Evolutionary conservation across 2,797 vertebrate species (phyloP).

Genomic region (Lindbergichthys nudifrons): DNA sequence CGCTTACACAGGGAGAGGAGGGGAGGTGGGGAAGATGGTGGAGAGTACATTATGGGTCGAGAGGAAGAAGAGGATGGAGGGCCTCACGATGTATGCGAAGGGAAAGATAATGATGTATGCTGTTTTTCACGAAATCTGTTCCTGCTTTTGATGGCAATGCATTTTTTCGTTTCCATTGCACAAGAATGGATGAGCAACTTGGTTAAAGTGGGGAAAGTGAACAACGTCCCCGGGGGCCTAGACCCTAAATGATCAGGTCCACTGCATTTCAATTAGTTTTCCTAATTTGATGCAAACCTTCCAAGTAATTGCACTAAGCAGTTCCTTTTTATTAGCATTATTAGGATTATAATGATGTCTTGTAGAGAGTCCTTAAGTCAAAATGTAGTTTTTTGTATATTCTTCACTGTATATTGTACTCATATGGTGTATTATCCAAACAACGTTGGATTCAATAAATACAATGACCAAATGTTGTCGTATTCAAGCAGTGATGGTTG

Average conservation of each 20-base stretch:
- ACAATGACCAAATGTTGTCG: background rate
- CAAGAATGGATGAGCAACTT: background rate
- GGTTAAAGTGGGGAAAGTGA: background rate
- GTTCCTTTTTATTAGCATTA: background rate
- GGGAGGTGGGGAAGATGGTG: background rate
- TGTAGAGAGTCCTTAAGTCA: background rate
- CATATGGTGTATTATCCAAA: background rate
- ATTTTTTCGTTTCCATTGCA: background rate
- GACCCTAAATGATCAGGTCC: background rate
- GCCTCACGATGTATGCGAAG: background rate
- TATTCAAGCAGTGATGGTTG: no score
- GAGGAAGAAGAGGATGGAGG: background rate
- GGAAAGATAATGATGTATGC: background rate
- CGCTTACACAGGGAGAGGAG: conserved; percentile 26
- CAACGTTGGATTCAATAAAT: background rate
- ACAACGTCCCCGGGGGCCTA: no score
- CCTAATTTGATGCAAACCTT: conserved; percentile 4
- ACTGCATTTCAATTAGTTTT: conserved; percentile 6
- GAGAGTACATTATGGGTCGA: background rate
- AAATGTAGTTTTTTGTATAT: background rate
- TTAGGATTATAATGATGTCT: background rate
- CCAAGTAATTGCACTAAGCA: background rate
- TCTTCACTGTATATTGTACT: background rate
- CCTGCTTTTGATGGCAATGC: background rate
- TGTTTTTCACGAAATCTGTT: background rate